These are phyloP conservation scores for Dascillus cervinus DNA, from an alignment of 2,888 invertebrate genomes.

Conservation along the genomic window DNA sequence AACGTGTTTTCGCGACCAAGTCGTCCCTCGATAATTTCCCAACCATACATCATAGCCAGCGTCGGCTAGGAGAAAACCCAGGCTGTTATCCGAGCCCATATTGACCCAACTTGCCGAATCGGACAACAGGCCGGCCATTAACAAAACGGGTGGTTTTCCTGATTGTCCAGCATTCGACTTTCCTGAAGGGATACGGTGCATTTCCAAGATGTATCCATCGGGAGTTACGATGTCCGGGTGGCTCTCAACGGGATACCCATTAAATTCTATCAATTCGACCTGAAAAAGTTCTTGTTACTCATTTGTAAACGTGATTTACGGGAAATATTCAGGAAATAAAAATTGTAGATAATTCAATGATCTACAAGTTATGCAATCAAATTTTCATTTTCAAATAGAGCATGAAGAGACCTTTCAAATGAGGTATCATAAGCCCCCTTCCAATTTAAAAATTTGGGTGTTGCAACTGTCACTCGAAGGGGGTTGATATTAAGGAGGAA, in stretches of 20 bases:
- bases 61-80: slow-evolving; percentile 41
- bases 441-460: too few species aligned
- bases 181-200: slow-evolving; percentile 35
- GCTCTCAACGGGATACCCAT: slow-evolving; percentile 38
- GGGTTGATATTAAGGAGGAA: too few species aligned
- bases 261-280: slow-evolving; percentile 34
- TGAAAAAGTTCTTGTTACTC: too few species aligned
- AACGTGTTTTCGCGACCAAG: slow-evolving; percentile 45
- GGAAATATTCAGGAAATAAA: too few species aligned
- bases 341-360: too few species aligned
- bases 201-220: slow-evolving; percentile 41
- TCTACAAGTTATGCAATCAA: too few species aligned
- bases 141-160: slow-evolving; percentile 48
- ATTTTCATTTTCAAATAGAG: too few species aligned
- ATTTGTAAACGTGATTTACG: too few species aligned
- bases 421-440: too few species aligned
- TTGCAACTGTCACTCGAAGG: too few species aligned
- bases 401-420: too few species aligned
- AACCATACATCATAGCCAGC: slow-evolving; percentile 51
- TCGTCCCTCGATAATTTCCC: slow-evolving; percentile 53
- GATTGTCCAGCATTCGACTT: too few species aligned
- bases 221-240: slow-evolving; percentile 39
- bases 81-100: slow-evolving; percentile 51
- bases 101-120: slow-evolving; percentile 69
- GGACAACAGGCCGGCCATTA: slow-evolving; percentile 70